Conservation (phyloP, 2,113 vertebrate species). For the Saccopteryx leptura region DNA sequence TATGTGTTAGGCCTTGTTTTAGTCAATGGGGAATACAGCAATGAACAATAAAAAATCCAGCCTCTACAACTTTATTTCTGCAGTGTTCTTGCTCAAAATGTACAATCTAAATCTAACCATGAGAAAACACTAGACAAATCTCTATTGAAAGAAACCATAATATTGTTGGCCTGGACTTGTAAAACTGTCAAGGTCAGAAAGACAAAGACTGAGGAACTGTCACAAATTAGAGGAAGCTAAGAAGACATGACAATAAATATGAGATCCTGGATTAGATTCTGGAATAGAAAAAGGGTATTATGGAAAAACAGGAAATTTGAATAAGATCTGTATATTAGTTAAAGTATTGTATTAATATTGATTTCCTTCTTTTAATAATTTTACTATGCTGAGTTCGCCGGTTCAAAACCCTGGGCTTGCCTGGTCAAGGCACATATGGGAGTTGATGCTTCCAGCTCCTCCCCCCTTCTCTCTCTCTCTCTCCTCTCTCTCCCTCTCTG, state of each 20-base stretch:
- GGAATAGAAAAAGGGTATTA: not conserved
- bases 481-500: too few species aligned
- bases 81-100: not conserved
- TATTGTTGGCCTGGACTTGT: not conserved
- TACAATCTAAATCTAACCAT: not conserved
- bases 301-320: constrained; percentile 16
- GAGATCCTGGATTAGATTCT: not conserved
- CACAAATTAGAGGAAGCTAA: not conserved
- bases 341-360: not conserved
- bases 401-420: too few species aligned
- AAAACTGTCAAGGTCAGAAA: not conserved
- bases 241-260: not conserved
- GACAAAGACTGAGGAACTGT: not conserved
- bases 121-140: not conserved
- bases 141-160: not conserved
- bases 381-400: too few species aligned
- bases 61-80: not conserved
- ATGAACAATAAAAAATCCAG: not conserved
- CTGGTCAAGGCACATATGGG: too few species aligned
- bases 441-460: too few species aligned
- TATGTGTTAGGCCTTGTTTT: not conserved
- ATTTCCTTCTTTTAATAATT: not conserved
- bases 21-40: not conserved
- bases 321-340: not conserved
- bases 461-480: too few species aligned